Percentiles rank a stretch among this genome's conserved stretches.
Evolutionary conservation across 2,888 invertebrate genomes (phyloP).

Genomic region (Lepetodrilus schrolli): DNA sequence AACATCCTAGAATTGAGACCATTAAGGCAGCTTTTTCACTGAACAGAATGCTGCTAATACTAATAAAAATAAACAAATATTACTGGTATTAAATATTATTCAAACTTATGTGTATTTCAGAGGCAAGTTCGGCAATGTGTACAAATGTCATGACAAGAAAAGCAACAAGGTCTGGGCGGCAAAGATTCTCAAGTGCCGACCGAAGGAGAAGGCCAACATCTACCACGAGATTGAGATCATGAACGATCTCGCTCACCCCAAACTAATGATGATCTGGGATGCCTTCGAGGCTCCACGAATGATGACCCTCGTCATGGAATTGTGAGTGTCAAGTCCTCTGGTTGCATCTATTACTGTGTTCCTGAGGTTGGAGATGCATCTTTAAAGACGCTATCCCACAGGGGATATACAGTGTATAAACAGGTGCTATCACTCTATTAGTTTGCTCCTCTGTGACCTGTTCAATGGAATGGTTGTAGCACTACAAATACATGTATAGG

Average conservation of each 20-base stretch:
- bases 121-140: conserved; percentile 78
- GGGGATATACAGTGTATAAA: too few relatives aligned
- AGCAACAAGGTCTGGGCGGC: conserved; percentile 84
- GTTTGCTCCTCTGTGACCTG: too few relatives aligned
- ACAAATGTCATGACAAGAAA: conserved; percentile 79
- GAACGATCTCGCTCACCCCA: conserved; percentile 93
- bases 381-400: too few relatives aligned
- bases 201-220: conserved; percentile 91
- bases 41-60: too few relatives aligned
- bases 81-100: background rate
- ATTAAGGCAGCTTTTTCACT: too few relatives aligned
- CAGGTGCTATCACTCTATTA: too few relatives aligned
- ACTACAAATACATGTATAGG: too few relatives aligned
- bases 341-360: too few relatives aligned
- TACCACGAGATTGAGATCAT: conserved; percentile 97
- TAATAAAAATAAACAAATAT: background rate
- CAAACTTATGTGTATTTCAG: conserved; percentile 54
- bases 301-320: conserved; percentile 96
- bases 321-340: conserved; percentile 92
- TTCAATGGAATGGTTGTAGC: too few relatives aligned
- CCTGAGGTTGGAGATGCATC: too few relatives aligned
- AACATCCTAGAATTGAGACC: too few relatives aligned
- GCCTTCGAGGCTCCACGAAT: conserved; percentile 83
- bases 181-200: conserved; percentile 88
- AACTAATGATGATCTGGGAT: conserved; percentile 97